These are phyloP conservation scores for Drosophila niveifrons DNA, from an alignment of 2,888 invertebrate species.

Conservation along the genomic window DNA sequence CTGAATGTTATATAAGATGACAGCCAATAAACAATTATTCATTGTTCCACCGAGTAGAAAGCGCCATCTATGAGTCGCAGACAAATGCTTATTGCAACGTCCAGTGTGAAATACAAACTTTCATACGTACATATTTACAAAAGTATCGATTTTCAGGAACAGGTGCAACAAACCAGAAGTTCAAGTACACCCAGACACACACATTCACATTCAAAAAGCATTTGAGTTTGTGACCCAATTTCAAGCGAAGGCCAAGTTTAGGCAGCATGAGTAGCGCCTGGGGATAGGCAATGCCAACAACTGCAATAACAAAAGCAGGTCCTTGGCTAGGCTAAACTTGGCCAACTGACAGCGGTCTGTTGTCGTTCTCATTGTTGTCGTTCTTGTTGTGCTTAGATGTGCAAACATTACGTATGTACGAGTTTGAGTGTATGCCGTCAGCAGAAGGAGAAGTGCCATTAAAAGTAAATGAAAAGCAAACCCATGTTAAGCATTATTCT, in stretches of 20 bases:
- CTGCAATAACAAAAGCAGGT: constrained; percentile 50
- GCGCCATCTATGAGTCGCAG: not conserved
- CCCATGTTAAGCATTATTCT: constrained; percentile 32
- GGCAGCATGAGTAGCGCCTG: constrained; percentile 47
- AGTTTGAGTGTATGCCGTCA: constrained; percentile 26
- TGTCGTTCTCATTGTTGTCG: constrained; percentile 11
- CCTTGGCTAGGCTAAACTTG: constrained; percentile 54
- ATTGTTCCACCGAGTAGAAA: not conserved
- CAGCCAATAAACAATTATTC: not conserved
- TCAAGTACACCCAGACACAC: constrained; percentile 65
- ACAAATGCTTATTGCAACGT: not conserved
- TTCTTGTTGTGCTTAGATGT: constrained; percentile 14
- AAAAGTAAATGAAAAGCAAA: constrained; percentile 57
- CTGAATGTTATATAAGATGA: not conserved
- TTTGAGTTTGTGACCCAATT: constrained; percentile 72
- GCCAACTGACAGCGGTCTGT: constrained; percentile 35
- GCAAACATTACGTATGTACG: constrained; percentile 46
- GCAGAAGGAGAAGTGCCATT: constrained; percentile 43
- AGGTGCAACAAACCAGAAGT: constrained; percentile 78
- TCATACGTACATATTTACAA: not conserved
- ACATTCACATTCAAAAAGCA: constrained; percentile 9
- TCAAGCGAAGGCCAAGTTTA: constrained; percentile 77
- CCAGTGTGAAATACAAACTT: constrained; percentile 7
- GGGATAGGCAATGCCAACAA: constrained; percentile 59
- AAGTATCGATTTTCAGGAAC: constrained; percentile 43